phyloP scores from a whole-genome alignment of 2,113 vertebrate species.

The Probosciger aterrimus region DNA sequence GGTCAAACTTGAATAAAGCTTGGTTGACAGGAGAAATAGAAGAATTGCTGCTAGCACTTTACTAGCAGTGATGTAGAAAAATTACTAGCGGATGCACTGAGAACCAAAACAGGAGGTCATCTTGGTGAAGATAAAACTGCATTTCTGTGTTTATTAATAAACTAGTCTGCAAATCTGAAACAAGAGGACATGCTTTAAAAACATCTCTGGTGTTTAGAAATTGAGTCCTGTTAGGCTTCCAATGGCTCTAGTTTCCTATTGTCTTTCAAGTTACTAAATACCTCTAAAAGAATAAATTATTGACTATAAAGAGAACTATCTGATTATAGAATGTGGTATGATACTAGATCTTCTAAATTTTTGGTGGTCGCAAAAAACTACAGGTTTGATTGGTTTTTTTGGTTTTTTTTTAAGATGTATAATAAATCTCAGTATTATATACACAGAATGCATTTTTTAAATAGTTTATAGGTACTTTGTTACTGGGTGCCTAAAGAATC shows the following conservation, averaged over 20 bases:
- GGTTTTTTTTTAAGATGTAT: neutral
- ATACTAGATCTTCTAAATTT: neutral
- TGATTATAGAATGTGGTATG: neutral
- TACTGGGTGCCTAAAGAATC: neutral
- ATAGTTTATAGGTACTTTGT: neutral
- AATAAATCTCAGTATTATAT: neutral
- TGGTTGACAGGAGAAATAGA: conserved; percentile 39
- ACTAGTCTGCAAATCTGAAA: neutral
- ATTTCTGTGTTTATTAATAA: neutral
- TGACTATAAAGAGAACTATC: neutral
- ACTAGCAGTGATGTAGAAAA: conserved; percentile 51
- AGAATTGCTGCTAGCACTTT: conserved; percentile 21
- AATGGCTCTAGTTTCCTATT: neutral
- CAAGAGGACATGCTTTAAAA: neutral
- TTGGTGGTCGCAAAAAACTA: neutral
- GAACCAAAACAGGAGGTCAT: conserved; percentile 13
- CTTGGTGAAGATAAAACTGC: neutral
- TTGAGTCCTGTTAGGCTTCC: neutral
- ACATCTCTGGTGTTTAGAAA: neutral
- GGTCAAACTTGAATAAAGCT: conserved; percentile 46
- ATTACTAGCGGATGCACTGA: neutral
- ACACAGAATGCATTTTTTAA: neutral
- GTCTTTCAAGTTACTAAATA: neutral
- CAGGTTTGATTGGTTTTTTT: no score
- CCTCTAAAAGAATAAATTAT: neutral